These are phyloP conservation scores for Drosophila pseudoananassae DNA, from an alignment of 1,140 invertebrate genomes.

Conservation along the genomic window DNA sequence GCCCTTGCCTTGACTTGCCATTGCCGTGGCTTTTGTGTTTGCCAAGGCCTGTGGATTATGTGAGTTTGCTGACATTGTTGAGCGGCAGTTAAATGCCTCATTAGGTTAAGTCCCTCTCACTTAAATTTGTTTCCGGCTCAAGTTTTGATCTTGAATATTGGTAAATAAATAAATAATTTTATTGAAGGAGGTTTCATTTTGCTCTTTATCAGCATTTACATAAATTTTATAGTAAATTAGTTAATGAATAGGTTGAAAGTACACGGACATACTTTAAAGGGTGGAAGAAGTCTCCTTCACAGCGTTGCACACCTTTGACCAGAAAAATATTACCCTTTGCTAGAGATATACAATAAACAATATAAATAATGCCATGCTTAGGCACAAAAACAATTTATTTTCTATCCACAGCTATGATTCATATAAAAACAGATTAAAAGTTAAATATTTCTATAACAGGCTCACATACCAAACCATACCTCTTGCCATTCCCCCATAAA, in stretches of 20 bases:
- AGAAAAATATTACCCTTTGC: no score
- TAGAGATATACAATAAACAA: background rate
- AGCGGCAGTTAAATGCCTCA: constrained; percentile 67
- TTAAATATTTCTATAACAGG: constrained; percentile 2
- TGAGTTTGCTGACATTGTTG: constrained; percentile 65
- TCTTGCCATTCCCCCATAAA: constrained; percentile 22
- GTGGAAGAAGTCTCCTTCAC: no score
- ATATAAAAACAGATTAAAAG: constrained; percentile 10
- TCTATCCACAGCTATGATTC: background rate
- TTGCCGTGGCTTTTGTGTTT: constrained; percentile 20
- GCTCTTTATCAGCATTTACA: background rate
- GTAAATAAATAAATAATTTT: constrained; percentile 28
- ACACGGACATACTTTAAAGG: no score
- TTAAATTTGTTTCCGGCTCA: constrained; percentile 21
- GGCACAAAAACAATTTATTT: background rate
- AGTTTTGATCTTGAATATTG: constrained; percentile 15
- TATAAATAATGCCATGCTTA: background rate
- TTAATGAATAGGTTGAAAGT: no score
- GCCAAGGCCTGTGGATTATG: constrained; percentile 52
- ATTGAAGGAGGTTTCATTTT: background rate
- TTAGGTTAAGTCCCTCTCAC: constrained; percentile 52
- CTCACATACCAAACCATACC: background rate
- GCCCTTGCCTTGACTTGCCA: constrained; percentile 5
- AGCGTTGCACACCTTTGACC: no score
- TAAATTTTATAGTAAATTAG: background rate